These are phyloP conservation scores for Ageneiosus marmoratus DNA, from an alignment of 2,113 vertebrate species.

Conservation along the genomic window DNA sequence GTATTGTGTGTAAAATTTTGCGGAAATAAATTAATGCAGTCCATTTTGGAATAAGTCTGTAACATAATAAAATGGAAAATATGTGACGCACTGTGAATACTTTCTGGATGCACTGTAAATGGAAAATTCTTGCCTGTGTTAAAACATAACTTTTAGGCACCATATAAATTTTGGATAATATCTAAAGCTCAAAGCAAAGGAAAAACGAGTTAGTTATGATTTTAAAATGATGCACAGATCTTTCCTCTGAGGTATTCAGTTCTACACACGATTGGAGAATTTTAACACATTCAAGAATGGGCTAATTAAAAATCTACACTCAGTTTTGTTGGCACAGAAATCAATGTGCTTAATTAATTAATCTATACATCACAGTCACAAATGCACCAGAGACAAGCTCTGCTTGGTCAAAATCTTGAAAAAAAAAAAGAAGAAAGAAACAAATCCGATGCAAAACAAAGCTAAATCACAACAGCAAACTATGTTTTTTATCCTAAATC, in stretches of 20 bases:
- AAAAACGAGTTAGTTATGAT: conserved; percentile 25
- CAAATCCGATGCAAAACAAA: neutral
- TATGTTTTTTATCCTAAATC: neutral
- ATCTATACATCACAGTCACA: conserved; percentile 67
- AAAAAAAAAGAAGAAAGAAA: conserved; percentile 5
- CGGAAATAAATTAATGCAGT: too few relatives aligned
- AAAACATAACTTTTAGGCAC: neutral
- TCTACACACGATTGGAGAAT: conserved; percentile 66
- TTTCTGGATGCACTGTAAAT: too few relatives aligned
- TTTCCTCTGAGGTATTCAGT: conserved; percentile 52
- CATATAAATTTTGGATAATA: neutral
- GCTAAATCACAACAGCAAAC: neutral
- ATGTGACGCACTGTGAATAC: too few relatives aligned
- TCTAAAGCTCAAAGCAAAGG: neutral
- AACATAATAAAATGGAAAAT: too few relatives aligned
- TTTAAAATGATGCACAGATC: conserved; percentile 23
- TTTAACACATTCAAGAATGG: conserved; percentile 70
- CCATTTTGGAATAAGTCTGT: too few relatives aligned
- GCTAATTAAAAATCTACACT: conserved; percentile 75
- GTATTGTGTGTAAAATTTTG: too few relatives aligned
- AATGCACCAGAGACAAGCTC: conserved; percentile 36
- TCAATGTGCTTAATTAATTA: conserved; percentile 74
- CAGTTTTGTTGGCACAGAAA: conserved; percentile 56
- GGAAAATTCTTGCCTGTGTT: neutral
- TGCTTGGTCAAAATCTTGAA: conserved; percentile 17